Percentiles rank a stretch among this genome's conserved stretches.
Evolutionary conservation across 2,797 vertebrate species (phyloP).

Genomic region (Lindbergichthys nudifrons): DNA sequence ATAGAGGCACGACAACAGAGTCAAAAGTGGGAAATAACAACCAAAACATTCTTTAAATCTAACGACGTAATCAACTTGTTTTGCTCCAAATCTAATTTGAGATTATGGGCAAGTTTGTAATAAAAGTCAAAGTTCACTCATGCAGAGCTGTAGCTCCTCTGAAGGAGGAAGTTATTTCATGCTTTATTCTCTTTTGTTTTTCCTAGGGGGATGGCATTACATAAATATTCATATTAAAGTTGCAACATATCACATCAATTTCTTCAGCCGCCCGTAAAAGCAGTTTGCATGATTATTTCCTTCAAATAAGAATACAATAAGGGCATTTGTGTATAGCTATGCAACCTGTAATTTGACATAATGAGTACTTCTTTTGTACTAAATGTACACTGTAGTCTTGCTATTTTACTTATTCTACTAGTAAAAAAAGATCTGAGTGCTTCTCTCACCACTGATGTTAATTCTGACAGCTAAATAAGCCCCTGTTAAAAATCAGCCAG

Average conservation of each 20-base stretch:
- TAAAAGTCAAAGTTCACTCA: slow-evolving; percentile 33
- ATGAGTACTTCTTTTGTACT: neutral
- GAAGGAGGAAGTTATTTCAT: slow-evolving; percentile 13
- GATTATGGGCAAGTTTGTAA: slow-evolving; percentile 19
- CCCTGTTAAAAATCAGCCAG: slow-evolving; percentile 24
- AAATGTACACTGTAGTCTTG: neutral
- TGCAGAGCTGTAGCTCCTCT: slow-evolving; percentile 23
- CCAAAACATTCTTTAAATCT: neutral
- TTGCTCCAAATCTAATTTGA: slow-evolving; percentile 10
- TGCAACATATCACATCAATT: slow-evolving; percentile 16
- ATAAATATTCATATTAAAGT: slow-evolving; percentile 29
- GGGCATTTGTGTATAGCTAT: neutral
- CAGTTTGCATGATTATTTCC: neutral
- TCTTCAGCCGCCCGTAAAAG: slow-evolving; percentile 10
- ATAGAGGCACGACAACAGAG: neutral
- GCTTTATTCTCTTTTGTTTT: slow-evolving; percentile 10
- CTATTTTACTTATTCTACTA: neutral
- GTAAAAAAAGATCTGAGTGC: neutral
- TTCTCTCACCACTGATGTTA: slow-evolving; percentile 1
- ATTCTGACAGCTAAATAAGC: slow-evolving; percentile 30
- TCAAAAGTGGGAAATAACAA: slow-evolving; percentile 1
- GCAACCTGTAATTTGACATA: neutral
- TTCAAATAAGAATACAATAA: neutral
- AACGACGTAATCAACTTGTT: slow-evolving; percentile 24
- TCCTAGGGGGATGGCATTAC: slow-evolving; percentile 4